Percentiles rank a stretch among this genome's conserved stretches.
phyloP scores from a whole-genome alignment of 2,888 invertebrate species.

The Luperina nickerlii region DNA sequence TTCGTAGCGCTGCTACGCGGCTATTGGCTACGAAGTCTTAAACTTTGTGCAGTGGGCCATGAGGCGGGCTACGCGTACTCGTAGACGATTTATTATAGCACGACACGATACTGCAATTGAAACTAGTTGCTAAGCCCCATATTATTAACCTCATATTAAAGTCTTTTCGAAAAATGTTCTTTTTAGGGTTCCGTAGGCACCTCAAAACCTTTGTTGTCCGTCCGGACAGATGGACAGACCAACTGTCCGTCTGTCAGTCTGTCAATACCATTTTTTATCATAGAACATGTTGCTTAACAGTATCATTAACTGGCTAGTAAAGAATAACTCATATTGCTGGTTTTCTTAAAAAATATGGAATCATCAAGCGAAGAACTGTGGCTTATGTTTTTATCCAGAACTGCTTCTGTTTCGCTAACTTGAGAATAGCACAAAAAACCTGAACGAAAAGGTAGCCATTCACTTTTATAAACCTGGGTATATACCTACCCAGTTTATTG shows the following conservation, averaged over 20 bases:
- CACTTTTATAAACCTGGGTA: no score
- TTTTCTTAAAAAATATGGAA: neutral
- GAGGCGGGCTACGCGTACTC: neutral
- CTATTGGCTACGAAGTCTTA: slow-evolving; percentile 9
- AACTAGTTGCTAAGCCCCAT: neutral
- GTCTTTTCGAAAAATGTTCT: neutral
- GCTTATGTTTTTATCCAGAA: neutral
- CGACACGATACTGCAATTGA: neutral
- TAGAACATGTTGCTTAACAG: neutral
- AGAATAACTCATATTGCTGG: neutral
- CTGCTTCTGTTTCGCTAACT: neutral
- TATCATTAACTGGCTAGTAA: neutral
- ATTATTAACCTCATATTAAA: neutral
- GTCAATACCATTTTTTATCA: neutral
- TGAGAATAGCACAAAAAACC: neutral
- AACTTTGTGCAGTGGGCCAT: neutral
- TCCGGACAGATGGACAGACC: no score
- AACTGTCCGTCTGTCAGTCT: no score
- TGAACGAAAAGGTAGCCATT: no score
- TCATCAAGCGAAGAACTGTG: neutral
- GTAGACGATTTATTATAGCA: slow-evolving; percentile 2
- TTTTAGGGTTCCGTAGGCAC: neutral
- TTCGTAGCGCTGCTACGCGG: slow-evolving; percentile 17
- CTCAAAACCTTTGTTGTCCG: neutral
- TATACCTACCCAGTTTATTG: neutral